phyloP scores from a whole-genome alignment of 2,888 invertebrate genomes.

The Mycogona germanica region DNA sequence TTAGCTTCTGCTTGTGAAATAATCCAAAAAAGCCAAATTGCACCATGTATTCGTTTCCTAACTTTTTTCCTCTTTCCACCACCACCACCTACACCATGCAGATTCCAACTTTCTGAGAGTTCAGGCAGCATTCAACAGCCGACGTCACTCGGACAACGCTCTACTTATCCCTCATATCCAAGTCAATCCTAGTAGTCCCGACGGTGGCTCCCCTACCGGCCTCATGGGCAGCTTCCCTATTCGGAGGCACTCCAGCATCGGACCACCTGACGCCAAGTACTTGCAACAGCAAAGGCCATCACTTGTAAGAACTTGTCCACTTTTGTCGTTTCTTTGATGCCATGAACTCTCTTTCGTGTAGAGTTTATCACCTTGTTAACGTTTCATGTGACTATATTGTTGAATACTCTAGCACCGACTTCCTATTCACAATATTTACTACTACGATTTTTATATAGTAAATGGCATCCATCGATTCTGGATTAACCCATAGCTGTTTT shows the following conservation, averaged over 20 bases:
- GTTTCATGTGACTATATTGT: no score
- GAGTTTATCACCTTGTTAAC: no score
- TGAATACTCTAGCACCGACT: no score
- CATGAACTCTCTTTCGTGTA: no score
- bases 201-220: conserved; percentile 41
- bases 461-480: no score
- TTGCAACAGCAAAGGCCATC: conserved; percentile 46
- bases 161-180: conserved; percentile 72
- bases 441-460: no score
- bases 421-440: no score
- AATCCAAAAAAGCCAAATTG: conserved; percentile 10
- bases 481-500: no score
- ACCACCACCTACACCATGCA: no score
- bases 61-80: neutral
- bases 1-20: neutral
- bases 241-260: conserved; percentile 80
- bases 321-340: no score
- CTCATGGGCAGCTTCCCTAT: conserved; percentile 54
- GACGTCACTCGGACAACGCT: conserved; percentile 82
- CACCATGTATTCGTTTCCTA: neutral
- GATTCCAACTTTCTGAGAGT: conserved; percentile 79
- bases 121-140: conserved; percentile 64
- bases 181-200: conserved; percentile 77
- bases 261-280: conserved; percentile 55
- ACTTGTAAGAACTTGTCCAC: conserved; percentile 50